phyloP scores from a whole-genome alignment of 2,797 vertebrate species.

The Leptodactylus fallax region DNA sequence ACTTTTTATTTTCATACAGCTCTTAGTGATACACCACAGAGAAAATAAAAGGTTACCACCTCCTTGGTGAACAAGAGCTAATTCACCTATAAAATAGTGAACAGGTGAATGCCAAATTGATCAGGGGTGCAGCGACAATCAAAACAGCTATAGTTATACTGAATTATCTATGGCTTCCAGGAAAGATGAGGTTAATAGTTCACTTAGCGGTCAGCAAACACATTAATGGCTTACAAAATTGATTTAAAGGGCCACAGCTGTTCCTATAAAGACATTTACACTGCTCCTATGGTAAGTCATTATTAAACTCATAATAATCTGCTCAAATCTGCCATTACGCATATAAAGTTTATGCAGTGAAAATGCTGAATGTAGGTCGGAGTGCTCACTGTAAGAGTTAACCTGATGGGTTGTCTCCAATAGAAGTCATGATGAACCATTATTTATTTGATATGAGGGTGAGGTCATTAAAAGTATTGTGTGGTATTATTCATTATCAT shows the following conservation, averaged over 20 bases:
- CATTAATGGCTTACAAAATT: not conserved
- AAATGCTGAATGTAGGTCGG: not conserved
- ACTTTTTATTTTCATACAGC: no score
- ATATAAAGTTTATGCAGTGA: not conserved
- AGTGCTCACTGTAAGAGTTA: not conserved
- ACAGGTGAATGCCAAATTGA: no score
- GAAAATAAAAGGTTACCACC: no score
- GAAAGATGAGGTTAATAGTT: not conserved
- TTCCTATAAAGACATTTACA: constrained; percentile 14
- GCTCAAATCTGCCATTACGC: not conserved
- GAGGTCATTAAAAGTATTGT: constrained; percentile 17
- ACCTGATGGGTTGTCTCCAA: not conserved
- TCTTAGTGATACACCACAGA: no score
- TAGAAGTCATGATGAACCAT: constrained; percentile 13
- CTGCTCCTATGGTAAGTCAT: not conserved
- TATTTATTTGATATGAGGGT: constrained; percentile 36
- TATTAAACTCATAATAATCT: constrained; percentile 1
- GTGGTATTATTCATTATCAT: constrained; percentile 4
- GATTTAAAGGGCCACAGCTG: constrained; percentile 42
- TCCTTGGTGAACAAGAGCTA: no score
- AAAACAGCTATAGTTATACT: not conserved
- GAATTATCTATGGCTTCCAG: not conserved
- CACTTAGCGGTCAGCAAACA: not conserved
- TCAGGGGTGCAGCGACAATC: no score
- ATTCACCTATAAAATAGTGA: no score